These are phyloP conservation scores for Oriolus oriolus DNA, from an alignment of 2,113 vertebrate genomes.

Conservation along the genomic window DNA sequence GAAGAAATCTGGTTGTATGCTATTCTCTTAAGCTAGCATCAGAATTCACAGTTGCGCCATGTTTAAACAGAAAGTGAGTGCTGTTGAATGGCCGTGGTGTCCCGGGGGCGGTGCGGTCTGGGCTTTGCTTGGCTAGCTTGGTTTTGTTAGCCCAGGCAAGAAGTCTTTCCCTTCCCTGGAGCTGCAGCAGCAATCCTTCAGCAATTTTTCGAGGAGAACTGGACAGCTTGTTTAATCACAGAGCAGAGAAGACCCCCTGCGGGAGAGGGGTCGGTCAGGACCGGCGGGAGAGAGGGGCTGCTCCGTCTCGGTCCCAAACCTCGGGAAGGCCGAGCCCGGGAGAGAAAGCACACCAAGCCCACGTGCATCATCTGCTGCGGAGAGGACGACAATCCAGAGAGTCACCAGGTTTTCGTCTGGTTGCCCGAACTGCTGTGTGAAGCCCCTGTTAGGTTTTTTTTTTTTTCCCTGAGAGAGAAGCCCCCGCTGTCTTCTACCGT, in stretches of 20 bases:
- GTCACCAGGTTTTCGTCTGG: neutral
- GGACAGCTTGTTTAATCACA: neutral
- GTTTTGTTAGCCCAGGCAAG: neutral
- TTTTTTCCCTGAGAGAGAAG: neutral
- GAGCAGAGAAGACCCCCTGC: neutral
- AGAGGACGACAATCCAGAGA: neutral
- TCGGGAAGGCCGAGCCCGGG: neutral
- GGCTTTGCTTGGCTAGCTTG: neutral
- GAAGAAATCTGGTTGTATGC: neutral
- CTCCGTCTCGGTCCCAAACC: neutral
- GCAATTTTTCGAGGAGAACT: neutral
- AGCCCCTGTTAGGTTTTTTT: neutral
- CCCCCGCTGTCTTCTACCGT: neutral
- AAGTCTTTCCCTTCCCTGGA: neutral
- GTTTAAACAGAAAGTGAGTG: neutral
- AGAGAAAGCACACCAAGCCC: neutral
- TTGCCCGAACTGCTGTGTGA: neutral
- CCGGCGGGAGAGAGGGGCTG: neutral
- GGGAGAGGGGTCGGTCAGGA: neutral
- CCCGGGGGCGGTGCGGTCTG: fast-evolving
- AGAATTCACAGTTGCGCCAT: neutral
- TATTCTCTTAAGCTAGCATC: neutral
- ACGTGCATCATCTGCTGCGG: neutral
- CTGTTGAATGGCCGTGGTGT: neutral
- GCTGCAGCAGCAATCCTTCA: neutral